Evolutionary conservation across 1,140 invertebrate genomes (phyloP).

Genomic region (Zaprionus lachaisei): DNA sequence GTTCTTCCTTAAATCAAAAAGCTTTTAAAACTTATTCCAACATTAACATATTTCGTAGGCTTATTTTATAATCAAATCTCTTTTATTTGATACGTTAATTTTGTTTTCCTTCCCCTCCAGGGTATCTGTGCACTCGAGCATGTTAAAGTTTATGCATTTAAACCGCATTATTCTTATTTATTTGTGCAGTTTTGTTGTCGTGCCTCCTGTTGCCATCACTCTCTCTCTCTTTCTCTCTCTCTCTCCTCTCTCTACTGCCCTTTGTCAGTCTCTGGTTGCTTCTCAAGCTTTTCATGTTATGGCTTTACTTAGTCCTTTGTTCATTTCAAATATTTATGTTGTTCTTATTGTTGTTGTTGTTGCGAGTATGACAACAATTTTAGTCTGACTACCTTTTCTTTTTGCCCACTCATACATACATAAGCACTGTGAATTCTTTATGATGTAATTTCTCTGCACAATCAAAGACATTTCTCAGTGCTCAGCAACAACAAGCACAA

Average conservation of each 20-base stretch:
- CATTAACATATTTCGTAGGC: no score
- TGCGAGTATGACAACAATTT: slow-evolving; percentile 64
- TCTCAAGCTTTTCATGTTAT: slow-evolving; percentile 36
- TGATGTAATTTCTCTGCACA: slow-evolving; percentile 58
- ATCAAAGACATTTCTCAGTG: slow-evolving; percentile 48
- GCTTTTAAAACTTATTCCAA: no score
- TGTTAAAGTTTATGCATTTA: neutral
- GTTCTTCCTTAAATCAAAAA: no score
- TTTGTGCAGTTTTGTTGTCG: slow-evolving; percentile 27
- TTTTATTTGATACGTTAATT: neutral
- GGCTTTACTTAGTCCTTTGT: slow-evolving; percentile 59
- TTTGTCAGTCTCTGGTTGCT: neutral
- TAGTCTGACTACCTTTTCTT: slow-evolving; percentile 17
- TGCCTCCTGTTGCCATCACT: neutral
- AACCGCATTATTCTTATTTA: slow-evolving; percentile 40
- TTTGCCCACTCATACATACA: slow-evolving; percentile 9
- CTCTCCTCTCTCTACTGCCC: neutral
- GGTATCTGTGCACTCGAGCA: slow-evolving; percentile 12
- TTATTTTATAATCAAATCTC: neutral
- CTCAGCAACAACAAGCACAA: neutral
- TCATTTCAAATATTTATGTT: slow-evolving; percentile 72
- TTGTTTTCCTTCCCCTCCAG: neutral
- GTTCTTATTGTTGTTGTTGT: slow-evolving; percentile 21
- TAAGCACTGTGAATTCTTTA: slow-evolving; percentile 58
- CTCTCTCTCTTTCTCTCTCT: neutral